Evolutionary conservation across 2,888 invertebrate species (phyloP).

Genomic region (Acleris cristana): DNA sequence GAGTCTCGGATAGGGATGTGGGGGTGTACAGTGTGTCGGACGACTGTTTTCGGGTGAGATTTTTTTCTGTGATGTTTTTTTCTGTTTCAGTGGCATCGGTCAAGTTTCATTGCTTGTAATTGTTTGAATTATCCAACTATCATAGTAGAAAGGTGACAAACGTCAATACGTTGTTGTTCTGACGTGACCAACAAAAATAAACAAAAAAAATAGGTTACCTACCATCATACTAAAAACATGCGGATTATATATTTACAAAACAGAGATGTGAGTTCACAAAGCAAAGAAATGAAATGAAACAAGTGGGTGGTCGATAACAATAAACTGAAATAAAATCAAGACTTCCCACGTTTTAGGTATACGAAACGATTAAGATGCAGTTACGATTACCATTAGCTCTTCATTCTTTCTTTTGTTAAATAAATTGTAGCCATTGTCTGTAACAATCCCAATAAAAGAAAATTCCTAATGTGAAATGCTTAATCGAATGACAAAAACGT

Average conservation of each 20-base stretch:
- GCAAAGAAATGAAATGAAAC: too few species aligned
- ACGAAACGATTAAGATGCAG: not conserved
- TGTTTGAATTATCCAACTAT: too few species aligned
- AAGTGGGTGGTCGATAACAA: not conserved
- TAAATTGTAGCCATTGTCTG: conserved; percentile 29
- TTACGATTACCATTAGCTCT: not conserved
- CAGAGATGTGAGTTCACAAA: too few species aligned
- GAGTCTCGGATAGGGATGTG: conserved; percentile 63
- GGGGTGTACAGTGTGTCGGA: conserved; percentile 87
- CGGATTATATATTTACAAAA: too few species aligned
- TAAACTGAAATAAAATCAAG: not conserved
- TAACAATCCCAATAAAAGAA: conserved; percentile 21
- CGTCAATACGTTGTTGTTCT: too few species aligned
- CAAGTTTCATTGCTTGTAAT: not conserved
- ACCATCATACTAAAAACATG: too few species aligned
- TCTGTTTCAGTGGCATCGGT: not conserved
- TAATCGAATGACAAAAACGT: conserved; percentile 1
- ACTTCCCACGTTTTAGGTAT: not conserved
- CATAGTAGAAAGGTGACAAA: too few species aligned
- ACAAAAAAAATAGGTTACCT: too few species aligned
- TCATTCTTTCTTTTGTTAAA: not conserved
- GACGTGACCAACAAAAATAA: too few species aligned
- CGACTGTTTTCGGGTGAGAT: conserved; percentile 87
- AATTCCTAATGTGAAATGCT: conserved; percentile 11
- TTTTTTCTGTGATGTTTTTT: conserved; percentile 2